phyloP scores from a whole-genome alignment of 2,113 vertebrate genomes.

The Calypte anna region DNA sequence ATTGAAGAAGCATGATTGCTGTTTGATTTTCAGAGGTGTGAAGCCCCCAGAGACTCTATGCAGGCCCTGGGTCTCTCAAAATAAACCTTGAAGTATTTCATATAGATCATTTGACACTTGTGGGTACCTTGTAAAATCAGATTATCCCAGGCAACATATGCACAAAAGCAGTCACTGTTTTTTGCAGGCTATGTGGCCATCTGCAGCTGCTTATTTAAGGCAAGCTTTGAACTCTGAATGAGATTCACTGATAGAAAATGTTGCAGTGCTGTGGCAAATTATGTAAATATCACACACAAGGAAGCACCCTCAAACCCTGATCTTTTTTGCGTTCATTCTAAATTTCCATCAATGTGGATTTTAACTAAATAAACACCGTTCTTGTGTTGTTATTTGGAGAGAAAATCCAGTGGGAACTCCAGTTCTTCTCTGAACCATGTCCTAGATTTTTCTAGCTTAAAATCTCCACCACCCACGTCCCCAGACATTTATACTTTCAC shows the following conservation, averaged over 20 bases:
- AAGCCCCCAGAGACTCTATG: not conserved
- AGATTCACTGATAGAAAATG: slow-evolving; percentile 45
- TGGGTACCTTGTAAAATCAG: not conserved
- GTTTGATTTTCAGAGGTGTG: not conserved
- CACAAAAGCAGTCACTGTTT: not conserved
- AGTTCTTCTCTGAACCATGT: not conserved
- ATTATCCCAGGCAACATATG: not conserved
- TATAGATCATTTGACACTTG: not conserved
- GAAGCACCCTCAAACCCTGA: not conserved
- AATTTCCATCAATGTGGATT: not conserved
- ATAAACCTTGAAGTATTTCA: not conserved
- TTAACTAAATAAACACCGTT: not conserved
- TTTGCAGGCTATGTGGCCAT: not conserved
- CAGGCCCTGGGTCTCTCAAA: not conserved
- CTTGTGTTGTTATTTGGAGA: not conserved
- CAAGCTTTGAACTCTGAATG: slow-evolving; percentile 43
- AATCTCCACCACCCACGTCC: not conserved
- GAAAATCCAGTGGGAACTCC: not conserved
- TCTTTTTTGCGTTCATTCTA: slow-evolving; percentile 1
- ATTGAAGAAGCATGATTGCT: not conserved
- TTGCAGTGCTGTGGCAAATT: slow-evolving; percentile 23
- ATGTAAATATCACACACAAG: slow-evolving; percentile 36
- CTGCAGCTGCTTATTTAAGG: slow-evolving; percentile 16
- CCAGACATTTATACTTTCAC: not conserved
- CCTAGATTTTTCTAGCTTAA: not conserved